Percentiles rank a stretch among this genome's conserved stretches.
phyloP scores from a whole-genome alignment of 2,888 invertebrate species.

The Amphipoea lucens region DNA sequence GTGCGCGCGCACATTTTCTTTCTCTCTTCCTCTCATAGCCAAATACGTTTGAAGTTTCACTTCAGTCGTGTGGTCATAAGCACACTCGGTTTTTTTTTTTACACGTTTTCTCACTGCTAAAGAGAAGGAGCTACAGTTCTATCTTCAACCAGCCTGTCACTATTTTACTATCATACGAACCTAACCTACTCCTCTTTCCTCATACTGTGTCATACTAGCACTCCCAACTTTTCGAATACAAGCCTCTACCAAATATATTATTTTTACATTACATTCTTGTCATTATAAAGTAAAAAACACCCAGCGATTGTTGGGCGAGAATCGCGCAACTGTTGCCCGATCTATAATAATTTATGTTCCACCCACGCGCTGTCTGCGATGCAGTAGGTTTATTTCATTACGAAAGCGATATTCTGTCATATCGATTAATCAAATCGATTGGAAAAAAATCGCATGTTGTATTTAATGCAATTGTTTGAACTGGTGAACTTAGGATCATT shows the following conservation, averaged over 20 bases:
- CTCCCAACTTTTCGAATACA: slow-evolving; percentile 5
- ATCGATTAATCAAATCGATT: slow-evolving; percentile 52
- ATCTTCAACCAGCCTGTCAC: neutral
- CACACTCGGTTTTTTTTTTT: too few species aligned
- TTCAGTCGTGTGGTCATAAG: too few species aligned
- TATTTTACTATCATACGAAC: neutral
- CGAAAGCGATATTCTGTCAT: slow-evolving; percentile 20
- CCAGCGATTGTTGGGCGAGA: slow-evolving; percentile 13
- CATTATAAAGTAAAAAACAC: slow-evolving; percentile 8
- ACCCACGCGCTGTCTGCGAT: slow-evolving; percentile 50
- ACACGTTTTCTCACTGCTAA: neutral
- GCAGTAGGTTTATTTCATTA: slow-evolving; percentile 59
- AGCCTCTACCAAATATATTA: slow-evolving; percentile 18
- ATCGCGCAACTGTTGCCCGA: slow-evolving; percentile 36
- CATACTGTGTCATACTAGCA: neutral
- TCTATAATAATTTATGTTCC: slow-evolving; percentile 46
- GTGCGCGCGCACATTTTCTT: too few species aligned
- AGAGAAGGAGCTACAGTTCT: neutral
- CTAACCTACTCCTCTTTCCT: neutral
- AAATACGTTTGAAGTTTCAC: too few species aligned
- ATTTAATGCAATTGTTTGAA: slow-evolving; percentile 35
- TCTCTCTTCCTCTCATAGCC: too few species aligned
- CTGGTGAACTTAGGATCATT: slow-evolving; percentile 31
- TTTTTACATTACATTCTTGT: slow-evolving; percentile 29
- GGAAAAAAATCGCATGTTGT: slow-evolving; percentile 15